Conservation (phyloP, 2,888 invertebrate species). For the Stratiomys singularior region DNA sequence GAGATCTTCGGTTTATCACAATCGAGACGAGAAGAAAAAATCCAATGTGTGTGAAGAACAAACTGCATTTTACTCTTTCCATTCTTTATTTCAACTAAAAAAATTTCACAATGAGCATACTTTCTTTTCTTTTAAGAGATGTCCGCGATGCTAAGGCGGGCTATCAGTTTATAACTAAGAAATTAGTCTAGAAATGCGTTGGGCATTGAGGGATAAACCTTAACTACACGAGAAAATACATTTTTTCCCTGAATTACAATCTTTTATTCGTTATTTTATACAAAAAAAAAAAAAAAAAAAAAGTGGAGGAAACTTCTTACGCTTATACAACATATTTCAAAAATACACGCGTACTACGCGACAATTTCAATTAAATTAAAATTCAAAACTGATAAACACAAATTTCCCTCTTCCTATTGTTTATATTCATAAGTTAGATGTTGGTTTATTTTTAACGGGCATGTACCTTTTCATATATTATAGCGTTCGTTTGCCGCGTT, state of each 20-base stretch:
- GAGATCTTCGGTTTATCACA: too few relatives aligned
- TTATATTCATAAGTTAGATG: neutral
- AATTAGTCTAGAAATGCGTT: conserved; percentile 5
- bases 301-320: neutral
- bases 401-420: neutral
- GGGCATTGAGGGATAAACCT: neutral
- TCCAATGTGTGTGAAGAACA: neutral
- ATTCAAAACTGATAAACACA: neutral
- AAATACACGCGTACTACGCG: conserved; percentile 18
- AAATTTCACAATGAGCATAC: conserved; percentile 31
- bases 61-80: neutral
- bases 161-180: neutral
- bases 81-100: conserved; percentile 42
- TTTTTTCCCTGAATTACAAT: conserved; percentile 22
- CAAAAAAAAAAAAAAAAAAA: conserved; percentile 21
- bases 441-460: neutral
- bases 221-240: conserved; percentile 20
- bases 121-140: conserved; percentile 17
- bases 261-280: conserved; percentile 26
- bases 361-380: conserved; percentile 11
- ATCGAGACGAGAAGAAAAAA: neutral
- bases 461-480: neutral
- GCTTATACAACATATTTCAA: neutral
- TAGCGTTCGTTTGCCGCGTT: neutral
- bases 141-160: neutral